These are phyloP conservation scores for Ascaphus truei DNA, from an alignment of 2,113 vertebrate species.

Conservation along the genomic window DNA sequence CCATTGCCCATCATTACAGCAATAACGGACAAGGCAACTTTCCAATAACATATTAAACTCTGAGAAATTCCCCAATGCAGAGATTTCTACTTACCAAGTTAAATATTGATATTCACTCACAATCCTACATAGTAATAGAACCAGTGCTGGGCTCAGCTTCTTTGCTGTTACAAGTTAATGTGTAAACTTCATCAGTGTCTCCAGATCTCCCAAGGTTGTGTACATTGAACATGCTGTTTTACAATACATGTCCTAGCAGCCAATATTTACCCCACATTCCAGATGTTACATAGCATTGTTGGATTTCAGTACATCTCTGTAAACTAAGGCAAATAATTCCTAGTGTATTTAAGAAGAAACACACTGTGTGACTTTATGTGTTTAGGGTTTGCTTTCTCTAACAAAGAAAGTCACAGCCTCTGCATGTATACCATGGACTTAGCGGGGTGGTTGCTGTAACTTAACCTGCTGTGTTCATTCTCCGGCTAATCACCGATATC, in stretches of 20 bases:
- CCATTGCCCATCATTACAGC: too few relatives aligned
- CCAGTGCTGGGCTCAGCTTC: background rate
- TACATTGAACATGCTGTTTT: conserved; percentile 5
- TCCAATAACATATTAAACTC: too few relatives aligned
- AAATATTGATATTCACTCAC: background rate
- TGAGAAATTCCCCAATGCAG: too few relatives aligned
- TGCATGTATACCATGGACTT: background rate
- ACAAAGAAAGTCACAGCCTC: conserved; percentile 19
- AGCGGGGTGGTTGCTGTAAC: background rate
- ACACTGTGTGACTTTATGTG: background rate
- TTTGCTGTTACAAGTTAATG: conserved; percentile 10
- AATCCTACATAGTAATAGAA: background rate
- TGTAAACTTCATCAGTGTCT: background rate
- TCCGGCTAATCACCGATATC: background rate
- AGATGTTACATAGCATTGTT: conserved; percentile 19
- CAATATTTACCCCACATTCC: conserved; percentile 25
- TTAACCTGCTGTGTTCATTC: conserved; percentile 10
- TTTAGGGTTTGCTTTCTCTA: background rate
- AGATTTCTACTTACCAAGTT: background rate
- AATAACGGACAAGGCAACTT: too few relatives aligned
- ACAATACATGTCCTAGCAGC: background rate
- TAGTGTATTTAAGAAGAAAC: background rate
- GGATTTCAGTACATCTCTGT: conserved; percentile 7
- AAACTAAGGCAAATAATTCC: conserved; percentile 3
- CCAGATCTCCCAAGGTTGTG: background rate